phyloP scores from a whole-genome alignment of 2,113 vertebrate genomes.

The Delphinus delphis region DNA sequence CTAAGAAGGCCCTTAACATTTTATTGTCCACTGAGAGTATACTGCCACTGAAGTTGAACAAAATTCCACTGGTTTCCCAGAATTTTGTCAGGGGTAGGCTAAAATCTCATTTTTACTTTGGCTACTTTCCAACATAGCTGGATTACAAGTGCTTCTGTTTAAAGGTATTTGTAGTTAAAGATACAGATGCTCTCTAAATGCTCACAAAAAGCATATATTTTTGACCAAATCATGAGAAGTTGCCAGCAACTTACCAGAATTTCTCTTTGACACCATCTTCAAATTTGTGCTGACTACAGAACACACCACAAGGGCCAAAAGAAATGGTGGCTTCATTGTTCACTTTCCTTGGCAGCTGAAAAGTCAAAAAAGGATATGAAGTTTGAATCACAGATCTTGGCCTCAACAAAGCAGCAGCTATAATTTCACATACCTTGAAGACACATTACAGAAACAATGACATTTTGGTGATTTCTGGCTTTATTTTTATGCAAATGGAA shows the following conservation, averaged over 20 bases:
- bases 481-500: constrained; percentile 70
- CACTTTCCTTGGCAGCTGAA: constrained; percentile 82
- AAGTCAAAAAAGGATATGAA: constrained; percentile 70
- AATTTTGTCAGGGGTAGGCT: constrained; percentile 33
- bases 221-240: constrained; percentile 64
- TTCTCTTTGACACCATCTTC: constrained; percentile 96
- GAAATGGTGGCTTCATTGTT: constrained; percentile 91
- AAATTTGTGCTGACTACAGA: constrained; percentile 90
- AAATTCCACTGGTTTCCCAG: constrained; percentile 28
- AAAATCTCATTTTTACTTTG: constrained; percentile 62
- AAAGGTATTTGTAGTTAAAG: constrained; percentile 47
- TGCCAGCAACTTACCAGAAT: constrained; percentile 91
- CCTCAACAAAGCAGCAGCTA: constrained; percentile 70
- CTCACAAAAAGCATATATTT: constrained; percentile 9
- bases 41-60: constrained; percentile 25
- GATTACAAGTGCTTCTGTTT: constrained; percentile 29
- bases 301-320: constrained; percentile 88
- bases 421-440: constrained; percentile 68
- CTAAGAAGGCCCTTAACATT: constrained; percentile 24
- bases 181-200: neutral
- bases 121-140: constrained; percentile 35
- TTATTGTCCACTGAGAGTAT: neutral
- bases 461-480: constrained; percentile 46
- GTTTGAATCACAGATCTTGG: constrained; percentile 74
- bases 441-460: constrained; percentile 47